These are phyloP conservation scores for Phoenicopterus ruber DNA, from an alignment of 2,113 vertebrate species.

Conservation along the genomic window DNA sequence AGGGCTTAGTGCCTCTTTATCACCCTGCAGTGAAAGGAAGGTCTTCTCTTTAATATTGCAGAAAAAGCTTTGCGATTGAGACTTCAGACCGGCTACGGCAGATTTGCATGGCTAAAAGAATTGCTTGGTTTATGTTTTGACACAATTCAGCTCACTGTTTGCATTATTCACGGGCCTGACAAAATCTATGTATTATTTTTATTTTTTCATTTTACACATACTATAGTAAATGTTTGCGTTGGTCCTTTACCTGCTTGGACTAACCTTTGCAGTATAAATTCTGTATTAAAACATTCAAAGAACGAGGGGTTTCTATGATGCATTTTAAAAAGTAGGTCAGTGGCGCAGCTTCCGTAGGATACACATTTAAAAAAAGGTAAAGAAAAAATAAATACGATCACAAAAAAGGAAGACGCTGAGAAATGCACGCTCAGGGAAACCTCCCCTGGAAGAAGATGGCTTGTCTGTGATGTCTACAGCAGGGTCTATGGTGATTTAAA, in stretches of 20 bases:
- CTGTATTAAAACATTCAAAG: not conserved
- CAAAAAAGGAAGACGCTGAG: not conserved
- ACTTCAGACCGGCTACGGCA: not conserved
- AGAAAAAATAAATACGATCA: not conserved
- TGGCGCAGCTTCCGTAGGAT: not conserved
- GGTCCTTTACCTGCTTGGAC: not conserved
- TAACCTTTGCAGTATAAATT: not conserved
- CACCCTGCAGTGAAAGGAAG: conserved; percentile 6
- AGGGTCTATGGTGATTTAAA: not conserved
- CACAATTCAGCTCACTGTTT: not conserved
- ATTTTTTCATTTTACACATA: not conserved
- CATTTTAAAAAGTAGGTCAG: conserved; percentile 25
- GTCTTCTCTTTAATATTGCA: not conserved
- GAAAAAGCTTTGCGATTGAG: not conserved
- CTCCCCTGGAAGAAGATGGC: not conserved
- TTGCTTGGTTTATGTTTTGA: not conserved
- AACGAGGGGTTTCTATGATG: not conserved
- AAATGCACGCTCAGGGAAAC: not conserved
- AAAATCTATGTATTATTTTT: not conserved
- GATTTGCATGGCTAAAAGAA: conserved; percentile 48
- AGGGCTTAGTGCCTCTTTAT: conserved; percentile 13
- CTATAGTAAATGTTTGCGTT: not conserved
- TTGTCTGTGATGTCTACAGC: not conserved
- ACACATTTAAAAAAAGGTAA: not conserved
- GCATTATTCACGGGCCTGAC: conserved; percentile 33